phyloP scores from a whole-genome alignment of 2,888 invertebrate genomes.

The Muschampia plurimacula region DNA sequence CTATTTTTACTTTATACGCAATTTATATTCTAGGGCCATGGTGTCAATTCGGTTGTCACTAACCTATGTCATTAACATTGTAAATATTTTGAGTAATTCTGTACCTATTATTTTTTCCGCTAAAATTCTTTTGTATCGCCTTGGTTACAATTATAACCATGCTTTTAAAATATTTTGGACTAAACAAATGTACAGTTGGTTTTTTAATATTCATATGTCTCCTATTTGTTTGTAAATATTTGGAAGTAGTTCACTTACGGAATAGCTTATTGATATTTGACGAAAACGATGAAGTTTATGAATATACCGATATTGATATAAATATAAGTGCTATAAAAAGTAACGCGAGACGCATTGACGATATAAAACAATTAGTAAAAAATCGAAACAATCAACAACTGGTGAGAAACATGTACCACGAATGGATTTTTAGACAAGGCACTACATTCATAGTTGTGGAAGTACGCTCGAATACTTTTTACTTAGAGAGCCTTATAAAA shows the following conservation, averaged over 20 bases:
- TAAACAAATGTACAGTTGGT: constrained; percentile 8
- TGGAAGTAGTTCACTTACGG: constrained; percentile 12
- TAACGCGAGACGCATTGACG: neutral
- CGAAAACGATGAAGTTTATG: constrained; percentile 17
- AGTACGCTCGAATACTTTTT: constrained; percentile 53
- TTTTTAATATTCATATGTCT: constrained; percentile 21
- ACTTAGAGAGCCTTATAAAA: constrained; percentile 52
- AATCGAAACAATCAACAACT: neutral
- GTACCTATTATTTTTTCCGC: too few relatives aligned
- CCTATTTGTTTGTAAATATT: constrained; percentile 32
- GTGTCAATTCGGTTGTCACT: too few relatives aligned
- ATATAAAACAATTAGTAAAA: constrained; percentile 45
- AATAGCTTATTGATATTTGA: neutral
- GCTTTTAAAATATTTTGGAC: constrained; percentile 7
- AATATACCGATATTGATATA: neutral
- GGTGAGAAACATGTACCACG: constrained; percentile 40
- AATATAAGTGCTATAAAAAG: neutral
- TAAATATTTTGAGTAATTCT: too few relatives aligned
- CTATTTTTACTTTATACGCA: too few relatives aligned
- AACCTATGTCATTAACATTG: too few relatives aligned
- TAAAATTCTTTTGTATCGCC: too few relatives aligned
- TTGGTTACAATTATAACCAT: neutral
- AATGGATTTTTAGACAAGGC: constrained; percentile 16
- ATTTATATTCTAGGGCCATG: too few relatives aligned
- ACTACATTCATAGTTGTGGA: constrained; percentile 54